Conservation (phyloP, 2,888 invertebrate species). For the Caenorhabditis afra region DNA sequence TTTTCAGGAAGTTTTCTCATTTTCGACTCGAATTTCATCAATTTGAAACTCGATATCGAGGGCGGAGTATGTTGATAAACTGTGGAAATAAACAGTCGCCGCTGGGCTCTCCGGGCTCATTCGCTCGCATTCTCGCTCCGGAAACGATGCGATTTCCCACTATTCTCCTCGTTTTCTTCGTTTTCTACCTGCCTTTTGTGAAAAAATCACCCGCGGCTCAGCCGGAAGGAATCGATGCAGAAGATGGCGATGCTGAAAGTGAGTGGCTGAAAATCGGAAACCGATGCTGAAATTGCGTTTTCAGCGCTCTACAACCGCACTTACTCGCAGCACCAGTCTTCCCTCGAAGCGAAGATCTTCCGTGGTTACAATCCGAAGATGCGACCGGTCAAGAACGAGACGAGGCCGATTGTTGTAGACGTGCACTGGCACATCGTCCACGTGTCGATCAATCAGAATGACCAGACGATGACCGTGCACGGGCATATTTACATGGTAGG, state of each 20-base stretch:
- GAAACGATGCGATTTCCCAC: slow-evolving; percentile 9
- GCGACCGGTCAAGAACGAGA: slow-evolving; percentile 61
- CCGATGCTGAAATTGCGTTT: neutral
- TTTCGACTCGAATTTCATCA: neutral
- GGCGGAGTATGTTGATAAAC: slow-evolving; percentile 9
- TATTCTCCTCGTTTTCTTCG: slow-evolving; percentile 4
- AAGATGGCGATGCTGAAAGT: slow-evolving; percentile 58
- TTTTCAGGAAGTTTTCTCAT: too few relatives aligned
- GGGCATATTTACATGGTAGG: slow-evolving; percentile 78
- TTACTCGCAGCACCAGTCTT: slow-evolving; percentile 58
- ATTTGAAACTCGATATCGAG: slow-evolving; percentile 6
- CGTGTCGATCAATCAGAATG: slow-evolving; percentile 70
- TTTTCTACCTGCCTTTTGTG: slow-evolving; percentile 26
- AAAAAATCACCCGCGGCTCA: slow-evolving; percentile 8
- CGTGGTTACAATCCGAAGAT: slow-evolving; percentile 37
- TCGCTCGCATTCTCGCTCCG: neutral
- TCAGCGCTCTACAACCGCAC: slow-evolving; percentile 64
- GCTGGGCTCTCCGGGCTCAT: neutral
- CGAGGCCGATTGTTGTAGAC: slow-evolving; percentile 37
- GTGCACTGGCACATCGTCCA: slow-evolving; percentile 76
- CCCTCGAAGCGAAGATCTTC: slow-evolving; percentile 58
- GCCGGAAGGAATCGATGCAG: slow-evolving; percentile 51
- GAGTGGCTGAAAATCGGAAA: neutral
- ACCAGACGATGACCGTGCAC: slow-evolving; percentile 75
- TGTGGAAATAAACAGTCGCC: slow-evolving; percentile 9